Base-by-base conservation (phyloP, 2,113 vertebrate species). In the Eretmochelys imbricata region DNA sequence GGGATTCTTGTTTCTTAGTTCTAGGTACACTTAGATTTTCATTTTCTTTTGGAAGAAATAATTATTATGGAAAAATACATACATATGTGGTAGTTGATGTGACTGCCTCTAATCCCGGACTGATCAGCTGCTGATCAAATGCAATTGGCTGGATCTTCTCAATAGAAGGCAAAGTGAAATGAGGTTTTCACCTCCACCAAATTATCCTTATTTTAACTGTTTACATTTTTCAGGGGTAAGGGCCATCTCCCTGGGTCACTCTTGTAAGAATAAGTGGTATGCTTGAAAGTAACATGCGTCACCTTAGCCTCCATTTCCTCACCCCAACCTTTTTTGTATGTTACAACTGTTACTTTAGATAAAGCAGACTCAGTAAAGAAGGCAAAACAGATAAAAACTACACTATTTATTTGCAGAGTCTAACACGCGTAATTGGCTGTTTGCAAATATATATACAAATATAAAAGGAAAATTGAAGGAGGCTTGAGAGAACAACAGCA, bases 161-260 rank as follows among this genome's bases (percentile, higher is more conserved):
- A 79, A 84, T 65, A 88, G 79, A 78, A 95, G 89, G 86, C 95
- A 95, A 96, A 94, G 89, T 72, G 83, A 93, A 95, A 91, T 50
- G n/a, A 95, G 84, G 24, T 89, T 92, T 96, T 95, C 92, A 79
- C 14, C 54, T 38, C 86, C 57, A 22, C n/a, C 72, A 95, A 95
- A 93, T 83, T 92, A 92, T 57, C 42, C 88, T 59, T 92, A 96
- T 91, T 88, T 91, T 94, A 96, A 91, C 87, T 96, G 48, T 91
- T 91, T 50, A 84, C 85, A 49, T 92, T 92, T 94, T 96, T 85
- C 69, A 78, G 88, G 88, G 48, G 89, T 83, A 55, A 55, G 14
- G n/a, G 53, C 24, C 24, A 38, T 42, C 38, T 96, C 53, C 72
- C 11, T 25, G 42, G 11, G 5, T 76, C 38, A 11, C 48, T 95